A percentile compares a stretch with the other conserved stretches of the same genome.
Conservation (phyloP, 2,113 vertebrate species). For the Cyanoderma ruficeps region DNA sequence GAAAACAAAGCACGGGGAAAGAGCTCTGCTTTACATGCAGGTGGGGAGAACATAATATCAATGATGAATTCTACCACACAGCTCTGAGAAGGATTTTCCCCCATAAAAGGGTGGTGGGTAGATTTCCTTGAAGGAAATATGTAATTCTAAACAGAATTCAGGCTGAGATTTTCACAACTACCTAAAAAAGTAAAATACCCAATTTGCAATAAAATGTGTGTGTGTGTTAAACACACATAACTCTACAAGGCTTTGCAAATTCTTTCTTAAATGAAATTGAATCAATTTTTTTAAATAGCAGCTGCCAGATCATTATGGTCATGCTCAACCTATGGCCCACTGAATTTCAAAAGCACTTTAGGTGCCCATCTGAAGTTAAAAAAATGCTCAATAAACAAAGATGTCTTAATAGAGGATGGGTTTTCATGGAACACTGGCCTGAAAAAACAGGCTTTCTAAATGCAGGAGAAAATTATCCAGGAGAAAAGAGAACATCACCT, state of each 20-base stretch:
- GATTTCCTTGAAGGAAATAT: neutral
- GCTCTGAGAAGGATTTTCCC: neutral
- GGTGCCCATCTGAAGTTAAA: neutral
- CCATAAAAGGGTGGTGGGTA: neutral
- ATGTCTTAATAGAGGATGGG: neutral
- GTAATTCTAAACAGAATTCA: neutral
- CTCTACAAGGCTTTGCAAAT: neutral
- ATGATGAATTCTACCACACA: neutral
- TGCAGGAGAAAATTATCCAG: neutral
- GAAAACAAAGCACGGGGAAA: constrained; percentile 8
- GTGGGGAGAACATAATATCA: neutral
- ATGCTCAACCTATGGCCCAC: neutral
- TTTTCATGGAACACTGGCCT: neutral
- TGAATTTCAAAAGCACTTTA: neutral
- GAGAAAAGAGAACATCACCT: neutral
- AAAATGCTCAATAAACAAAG: neutral
- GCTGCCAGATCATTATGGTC: neutral
- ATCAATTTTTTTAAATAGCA: neutral
- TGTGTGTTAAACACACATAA: neutral
- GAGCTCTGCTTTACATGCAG: neutral
- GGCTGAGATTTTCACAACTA: neutral
- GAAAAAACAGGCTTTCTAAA: neutral
- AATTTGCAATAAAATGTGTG: neutral
- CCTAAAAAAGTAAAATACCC: neutral
- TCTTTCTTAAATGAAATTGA: neutral